Evolutionary conservation across 2,797 vertebrate species (phyloP).

Genomic region (Argya squamiceps): DNA sequence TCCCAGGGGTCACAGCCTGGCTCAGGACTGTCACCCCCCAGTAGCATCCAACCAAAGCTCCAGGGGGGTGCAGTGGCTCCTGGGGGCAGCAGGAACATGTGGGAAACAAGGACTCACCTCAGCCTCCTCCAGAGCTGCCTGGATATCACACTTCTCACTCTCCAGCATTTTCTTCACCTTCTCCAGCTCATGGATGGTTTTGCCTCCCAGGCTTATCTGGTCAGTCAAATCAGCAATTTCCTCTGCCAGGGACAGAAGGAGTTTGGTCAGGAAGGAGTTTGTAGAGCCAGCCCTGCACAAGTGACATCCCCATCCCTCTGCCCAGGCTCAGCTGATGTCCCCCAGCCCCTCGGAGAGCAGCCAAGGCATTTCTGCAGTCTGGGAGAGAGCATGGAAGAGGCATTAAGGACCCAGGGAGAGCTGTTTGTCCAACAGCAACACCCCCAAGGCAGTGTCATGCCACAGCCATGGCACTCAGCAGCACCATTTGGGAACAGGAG

Average conservation of each 20-base stretch:
- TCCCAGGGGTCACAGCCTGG: background rate
- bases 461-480: background rate
- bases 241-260: constrained; percentile 73
- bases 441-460: background rate
- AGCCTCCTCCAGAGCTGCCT: constrained; percentile 90
- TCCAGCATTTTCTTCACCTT: constrained; percentile 91
- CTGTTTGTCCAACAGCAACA: background rate
- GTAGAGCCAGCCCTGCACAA: fast-evolving
- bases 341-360: background rate
- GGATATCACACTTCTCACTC: constrained; percentile 88
- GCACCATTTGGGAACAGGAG: background rate
- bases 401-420: background rate
- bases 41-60: background rate
- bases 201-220: constrained; percentile 87
- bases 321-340: background rate
- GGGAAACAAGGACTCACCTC: constrained; percentile 77
- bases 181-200: constrained; percentile 91
- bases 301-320: background rate
- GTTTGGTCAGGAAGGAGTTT: background rate
- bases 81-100: background rate
- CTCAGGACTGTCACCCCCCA: background rate
- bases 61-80: background rate
- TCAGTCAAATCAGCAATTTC: constrained; percentile 90
- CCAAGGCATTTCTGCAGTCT: background rate
- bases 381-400: background rate